Base-by-base conservation (phyloP, 2,888 invertebrate genomes). In the Nomada goodeniana region DNA sequence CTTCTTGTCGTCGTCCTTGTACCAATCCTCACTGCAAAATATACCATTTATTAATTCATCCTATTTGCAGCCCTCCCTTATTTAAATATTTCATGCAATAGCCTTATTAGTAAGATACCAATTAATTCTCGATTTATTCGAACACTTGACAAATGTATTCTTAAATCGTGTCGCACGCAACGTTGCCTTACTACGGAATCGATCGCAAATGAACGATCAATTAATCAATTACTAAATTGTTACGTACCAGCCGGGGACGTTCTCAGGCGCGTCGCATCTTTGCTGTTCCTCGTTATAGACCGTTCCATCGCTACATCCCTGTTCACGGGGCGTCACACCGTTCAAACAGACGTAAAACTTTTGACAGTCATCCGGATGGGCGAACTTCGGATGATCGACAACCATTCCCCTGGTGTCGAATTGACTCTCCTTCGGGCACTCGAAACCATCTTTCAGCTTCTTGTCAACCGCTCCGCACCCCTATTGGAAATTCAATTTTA, bases 331-430 rank as follows among this genome's bases (percentile, higher is more conserved):
- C 88, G 97, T 98, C 44, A 96, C 95, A 18, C 97, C 97, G 93
- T 97, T 98, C 89, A 98, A 94, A 94, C 98, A 98, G 47, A 98
- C 98, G 94, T 98, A 98, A 96, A 98, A 98, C 91, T 97, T 96
- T 94, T 98, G 97, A 94, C 98, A 98, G 94, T 98, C 98, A 50
- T 95, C 96, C 55, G 97, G 97, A 94, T 98, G 97, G 1, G 98
- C 95, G 94, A 96, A 98, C 93, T 97, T 97, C 29, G 98, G 98
- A 94, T 98, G 98, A 42, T 97, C 96, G 5, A 97, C 96, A 10
- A 95, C 92, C 92, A 96, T 96, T 36, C 98, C 98, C 86, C 95
- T 95, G 18, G 95, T 93, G 91, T 97, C 97, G 0, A 95, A 94
- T 82, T 95, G 95, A 59, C 94, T 94, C 52, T 96, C 96, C 92